Base-by-base conservation (phyloP, 2,113 vertebrate species). In the Oceanodroma tethys region DNA sequence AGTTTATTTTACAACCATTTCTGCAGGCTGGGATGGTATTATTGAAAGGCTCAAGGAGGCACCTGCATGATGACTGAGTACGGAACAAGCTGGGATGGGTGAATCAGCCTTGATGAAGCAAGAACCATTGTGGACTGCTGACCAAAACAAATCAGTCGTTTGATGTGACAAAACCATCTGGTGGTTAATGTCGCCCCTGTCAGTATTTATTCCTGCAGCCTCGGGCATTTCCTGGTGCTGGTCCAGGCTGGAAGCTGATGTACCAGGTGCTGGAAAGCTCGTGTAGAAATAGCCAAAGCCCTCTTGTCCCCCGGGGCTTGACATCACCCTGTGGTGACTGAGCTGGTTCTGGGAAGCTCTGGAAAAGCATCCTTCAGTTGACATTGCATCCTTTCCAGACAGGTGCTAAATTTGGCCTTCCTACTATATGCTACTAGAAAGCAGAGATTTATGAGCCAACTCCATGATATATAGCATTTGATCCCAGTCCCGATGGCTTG, bases 331-430 rank as follows among this genome's bases (percentile, higher is more conserved):
- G 0, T 1, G 2, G 50, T 63, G 79, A 56, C 34, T 18, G 76
- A 65, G 73, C 32, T 63, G 50, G 30, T 70, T 87, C 59, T 94
- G 63, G 68, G 84, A 71, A 80, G 86, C 56, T 75, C 63, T 90
- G 74, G 84, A 96, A 95, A 95, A 94, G 55, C 81, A 50, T 79
- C 91, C 65, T 55, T 90, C 81, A 96, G 84, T 84, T 2, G 6
- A 22, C 0, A 4, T 50, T 67, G 76, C 86, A 73, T 93, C 93
- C 84, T 56, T 93, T 97, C 96, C 85, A 90, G 67, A 80, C 90
- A 97, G 94, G 94, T 96, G 95, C 55, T 95, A 91, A 58, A 80
- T 94, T 80, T 96, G 97, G 87, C 95, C 78, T 94, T 89, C 65
- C 83, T 70, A 13, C 75, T 84, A 15, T 42, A n/a, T 71, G 81